Base-by-base conservation (phyloP, 2,797 vertebrate species). In the Eulemur coronatus region DNA sequence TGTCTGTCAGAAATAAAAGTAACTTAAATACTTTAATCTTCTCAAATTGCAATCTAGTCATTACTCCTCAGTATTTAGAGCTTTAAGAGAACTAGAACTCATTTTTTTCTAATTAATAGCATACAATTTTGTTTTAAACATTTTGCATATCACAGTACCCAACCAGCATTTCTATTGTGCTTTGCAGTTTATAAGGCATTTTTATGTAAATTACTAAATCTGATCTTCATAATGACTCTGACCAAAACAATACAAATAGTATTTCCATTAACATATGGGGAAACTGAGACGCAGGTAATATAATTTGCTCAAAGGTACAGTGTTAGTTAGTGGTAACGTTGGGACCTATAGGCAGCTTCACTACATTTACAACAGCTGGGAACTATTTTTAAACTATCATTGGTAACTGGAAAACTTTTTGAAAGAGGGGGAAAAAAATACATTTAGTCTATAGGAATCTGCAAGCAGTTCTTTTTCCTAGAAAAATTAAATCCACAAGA, bases 1-100 rank as follows among this genome's bases (percentile, higher is more conserved):
- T 15, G 99, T 99, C 99, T 99, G 98, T 92, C 89, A 81, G 88
- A 94, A 86, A 94, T 91, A 97, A 90, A 95, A 96, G 73, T 72
- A 48, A 95, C 92, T 97, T 94, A 95, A 97, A 69, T 69, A 82
- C 5, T 92, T 94, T 59, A 90, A 72, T 65, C 46, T 91, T 76
- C 73, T 84, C 80, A 84, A 93, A 72, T 91, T 61, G 72, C n/a
- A 94, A 59, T 70, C 91, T 65, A 84, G 38, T 65, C 61, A 87
- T 84, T 81, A 50, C 43, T 79, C 15, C 55, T 86, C 10, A 67
- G 0, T 46, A 88, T 33, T 17, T 22, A 67, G 12, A 85, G 7
- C 28, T 91, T 87, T 87, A 94, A 55, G 30, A 67, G 18, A 84
- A 87, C 22, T 6, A 69, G 17, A 94, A 81, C 5, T 89, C 28